A percentile compares a stretch with the other conserved stretches of the same genome.
These are phyloP conservation scores for Lasioglossum marginatum DNA, from an alignment of 2,888 invertebrate genomes.

Conservation along the genomic window DNA sequence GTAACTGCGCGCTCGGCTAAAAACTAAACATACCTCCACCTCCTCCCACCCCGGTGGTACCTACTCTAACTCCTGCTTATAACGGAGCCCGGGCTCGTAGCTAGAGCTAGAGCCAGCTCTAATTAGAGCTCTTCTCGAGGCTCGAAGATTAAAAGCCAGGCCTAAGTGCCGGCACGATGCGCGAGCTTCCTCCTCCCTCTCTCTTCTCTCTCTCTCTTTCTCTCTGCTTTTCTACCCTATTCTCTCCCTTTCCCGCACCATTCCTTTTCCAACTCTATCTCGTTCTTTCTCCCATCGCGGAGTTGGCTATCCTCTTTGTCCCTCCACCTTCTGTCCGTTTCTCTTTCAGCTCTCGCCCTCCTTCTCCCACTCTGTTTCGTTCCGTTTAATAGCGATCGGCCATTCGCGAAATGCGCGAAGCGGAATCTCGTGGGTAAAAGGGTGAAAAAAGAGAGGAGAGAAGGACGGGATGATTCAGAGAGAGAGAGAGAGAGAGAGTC, in stretches of 20 bases:
- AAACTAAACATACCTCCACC: slow-evolving; percentile 80
- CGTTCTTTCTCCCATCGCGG: slow-evolving; percentile 26
- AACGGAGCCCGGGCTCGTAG: slow-evolving; percentile 71
- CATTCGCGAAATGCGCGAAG: slow-evolving; percentile 73
- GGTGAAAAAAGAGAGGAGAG: slow-evolving; percentile 20
- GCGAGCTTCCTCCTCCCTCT: slow-evolving; percentile 63
- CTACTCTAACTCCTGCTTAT: slow-evolving; percentile 75
- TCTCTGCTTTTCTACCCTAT: neutral
- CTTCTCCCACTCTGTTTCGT: slow-evolving; percentile 61
- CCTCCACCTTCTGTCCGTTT: slow-evolving; percentile 32
- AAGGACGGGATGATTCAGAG: neutral
- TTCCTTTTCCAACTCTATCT: slow-evolving; percentile 16
- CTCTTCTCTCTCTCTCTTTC: neutral
- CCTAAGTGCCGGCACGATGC: slow-evolving; percentile 76
- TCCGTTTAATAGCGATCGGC: slow-evolving; percentile 76
- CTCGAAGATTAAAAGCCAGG: slow-evolving; percentile 77
- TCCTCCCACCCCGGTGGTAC: slow-evolving; percentile 59
- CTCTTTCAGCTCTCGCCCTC: slow-evolving; percentile 32
- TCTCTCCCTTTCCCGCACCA: neutral
- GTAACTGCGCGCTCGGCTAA: slow-evolving; percentile 78
- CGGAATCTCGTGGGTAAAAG: slow-evolving; percentile 54
- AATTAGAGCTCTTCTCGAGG: slow-evolving; percentile 83
- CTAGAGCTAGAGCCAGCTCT: slow-evolving; percentile 78
- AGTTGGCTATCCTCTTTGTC: slow-evolving; percentile 42
- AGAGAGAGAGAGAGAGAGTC: neutral